Percentiles rank a stretch among this genome's conserved stretches.
phyloP scores from a whole-genome alignment of 2,113 vertebrate species.

The Mormyrus iriodes region DNA sequence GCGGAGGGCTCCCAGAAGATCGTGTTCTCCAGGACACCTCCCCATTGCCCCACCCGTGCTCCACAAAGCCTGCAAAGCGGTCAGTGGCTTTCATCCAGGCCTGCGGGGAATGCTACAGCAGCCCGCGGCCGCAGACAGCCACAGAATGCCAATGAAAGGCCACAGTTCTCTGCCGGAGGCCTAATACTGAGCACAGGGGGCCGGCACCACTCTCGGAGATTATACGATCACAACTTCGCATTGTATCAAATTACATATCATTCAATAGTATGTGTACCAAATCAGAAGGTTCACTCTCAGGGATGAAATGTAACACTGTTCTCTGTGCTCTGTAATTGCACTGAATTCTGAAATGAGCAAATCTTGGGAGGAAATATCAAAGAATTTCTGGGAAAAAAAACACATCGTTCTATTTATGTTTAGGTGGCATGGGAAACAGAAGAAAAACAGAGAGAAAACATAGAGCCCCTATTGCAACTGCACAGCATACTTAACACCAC shows the following conservation, averaged over 20 bases:
- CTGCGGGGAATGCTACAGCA: background rate
- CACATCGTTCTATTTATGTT: background rate
- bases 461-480: background rate
- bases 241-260: background rate
- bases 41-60: background rate
- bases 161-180: background rate
- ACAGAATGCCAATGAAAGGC: background rate
- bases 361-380: background rate
- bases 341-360: background rate
- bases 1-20: background rate
- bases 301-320: background rate
- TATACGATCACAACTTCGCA: background rate
- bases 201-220: background rate
- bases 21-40: background rate
- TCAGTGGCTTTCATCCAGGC: background rate
- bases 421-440: background rate
- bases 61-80: background rate
- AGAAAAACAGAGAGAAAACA: background rate
- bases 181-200: background rate
- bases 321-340: background rate
- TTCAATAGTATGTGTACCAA: background rate
- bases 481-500: no score
- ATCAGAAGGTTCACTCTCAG: background rate
- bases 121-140: background rate
- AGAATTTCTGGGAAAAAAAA: background rate